These are phyloP conservation scores for Chlorops oryzae DNA, from an alignment of 1,140 invertebrate species.

Conservation along the genomic window DNA sequence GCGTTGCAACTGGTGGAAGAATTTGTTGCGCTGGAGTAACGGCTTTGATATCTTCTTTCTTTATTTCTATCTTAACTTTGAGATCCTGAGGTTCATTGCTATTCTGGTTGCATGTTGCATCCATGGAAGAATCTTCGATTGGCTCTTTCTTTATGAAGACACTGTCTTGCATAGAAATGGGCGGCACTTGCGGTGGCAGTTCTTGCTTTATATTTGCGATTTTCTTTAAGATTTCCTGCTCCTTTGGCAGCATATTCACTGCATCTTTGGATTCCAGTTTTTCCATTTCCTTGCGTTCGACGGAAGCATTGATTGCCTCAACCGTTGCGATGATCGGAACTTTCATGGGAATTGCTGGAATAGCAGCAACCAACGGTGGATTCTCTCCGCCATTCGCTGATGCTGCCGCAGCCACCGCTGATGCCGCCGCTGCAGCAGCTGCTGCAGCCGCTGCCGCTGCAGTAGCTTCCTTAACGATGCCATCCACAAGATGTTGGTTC, in stretches of 20 bases:
- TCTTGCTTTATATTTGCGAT: constrained; percentile 46
- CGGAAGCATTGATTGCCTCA: constrained; percentile 40
- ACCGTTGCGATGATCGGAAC: constrained; percentile 42
- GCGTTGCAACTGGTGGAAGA: constrained; percentile 10
- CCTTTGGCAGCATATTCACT: constrained; percentile 36
- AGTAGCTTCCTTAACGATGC: constrained; percentile 16
- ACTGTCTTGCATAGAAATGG: constrained; percentile 19
- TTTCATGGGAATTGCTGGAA: constrained; percentile 29
- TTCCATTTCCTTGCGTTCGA: constrained; percentile 21
- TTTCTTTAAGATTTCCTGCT: constrained; percentile 44
- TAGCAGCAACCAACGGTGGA: not conserved
- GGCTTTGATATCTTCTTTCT: constrained; percentile 36
- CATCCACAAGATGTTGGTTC: constrained; percentile 17
- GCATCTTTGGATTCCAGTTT: constrained; percentile 21
- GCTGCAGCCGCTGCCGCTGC: constrained; percentile 12
- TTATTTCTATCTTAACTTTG: constrained; percentile 47
- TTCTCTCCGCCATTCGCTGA: not conserved
- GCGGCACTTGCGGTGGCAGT: constrained; percentile 18
- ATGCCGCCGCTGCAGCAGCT: constrained; percentile 4
- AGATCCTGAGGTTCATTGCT: constrained; percentile 46
- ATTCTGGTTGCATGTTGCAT: constrained; percentile 44
- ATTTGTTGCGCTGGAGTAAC: constrained; percentile 11
- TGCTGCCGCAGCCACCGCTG: constrained; percentile 1
- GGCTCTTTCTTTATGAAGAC: constrained; percentile 47
- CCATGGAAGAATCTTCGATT: constrained; percentile 43